These are phyloP conservation scores for Panthera tigris DNA, from an alignment of 2,113 vertebrate genomes.

Conservation along the genomic window DNA sequence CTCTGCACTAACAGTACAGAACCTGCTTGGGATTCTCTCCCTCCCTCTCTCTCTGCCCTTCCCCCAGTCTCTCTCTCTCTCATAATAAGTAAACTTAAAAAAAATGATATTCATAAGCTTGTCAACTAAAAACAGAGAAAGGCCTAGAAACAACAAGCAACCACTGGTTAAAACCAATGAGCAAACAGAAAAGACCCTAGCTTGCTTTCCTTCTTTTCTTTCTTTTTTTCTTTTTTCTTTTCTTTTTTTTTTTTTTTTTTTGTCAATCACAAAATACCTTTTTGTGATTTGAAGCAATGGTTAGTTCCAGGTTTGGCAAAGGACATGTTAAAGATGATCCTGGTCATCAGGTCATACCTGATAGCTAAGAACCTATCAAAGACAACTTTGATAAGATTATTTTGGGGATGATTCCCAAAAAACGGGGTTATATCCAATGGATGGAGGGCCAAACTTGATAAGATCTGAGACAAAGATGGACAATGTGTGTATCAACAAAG, in stretches of 20 bases:
- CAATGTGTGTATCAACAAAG: not conserved
- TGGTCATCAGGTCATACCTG: not conserved
- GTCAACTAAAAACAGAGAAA: not conserved
- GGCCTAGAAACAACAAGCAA: not conserved
- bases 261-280: not conserved
- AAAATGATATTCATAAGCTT: not conserved
- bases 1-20: too few relatives aligned
- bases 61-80: too few relatives aligned
- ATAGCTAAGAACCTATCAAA: not conserved
- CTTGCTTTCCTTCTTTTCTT: not conserved
- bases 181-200: not conserved
- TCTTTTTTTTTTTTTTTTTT: not conserved
- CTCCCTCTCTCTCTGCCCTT: too few relatives aligned
- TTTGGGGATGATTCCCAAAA: not conserved
- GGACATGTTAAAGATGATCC: not conserved
- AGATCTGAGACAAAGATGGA: not conserved
- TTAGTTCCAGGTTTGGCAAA: not conserved
- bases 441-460: not conserved
- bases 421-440: not conserved
- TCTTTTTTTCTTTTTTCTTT: not conserved
- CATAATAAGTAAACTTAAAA: not conserved
- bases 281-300: not conserved
- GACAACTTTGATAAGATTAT: not conserved
- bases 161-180: not conserved
- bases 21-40: too few relatives aligned